Percentiles rank a stretch among this genome's conserved stretches.
phyloP scores from a whole-genome alignment of 2,888 invertebrate genomes.

The Alloscopus bannaensis region DNA sequence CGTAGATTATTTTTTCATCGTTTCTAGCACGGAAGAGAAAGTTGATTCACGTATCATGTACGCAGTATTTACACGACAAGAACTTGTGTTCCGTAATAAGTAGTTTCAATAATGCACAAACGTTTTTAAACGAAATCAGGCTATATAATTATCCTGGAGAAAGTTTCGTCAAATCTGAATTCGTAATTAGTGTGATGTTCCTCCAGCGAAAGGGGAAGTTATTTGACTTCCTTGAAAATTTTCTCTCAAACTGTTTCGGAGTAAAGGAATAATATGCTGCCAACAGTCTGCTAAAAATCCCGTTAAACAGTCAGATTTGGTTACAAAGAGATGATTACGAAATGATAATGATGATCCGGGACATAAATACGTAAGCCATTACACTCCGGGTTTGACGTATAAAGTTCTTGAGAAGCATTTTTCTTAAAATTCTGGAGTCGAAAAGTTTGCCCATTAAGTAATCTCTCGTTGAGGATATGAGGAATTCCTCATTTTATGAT shows the following conservation, averaged over 20 bases:
- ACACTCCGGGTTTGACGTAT: neutral
- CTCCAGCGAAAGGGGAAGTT: constrained; percentile 27
- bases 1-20: constrained; percentile 15
- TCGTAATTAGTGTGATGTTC: constrained; percentile 52
- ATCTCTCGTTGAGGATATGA: constrained; percentile 3
- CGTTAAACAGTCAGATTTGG: constrained; percentile 1
- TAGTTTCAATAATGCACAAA: no score
- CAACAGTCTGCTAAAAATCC: neutral
- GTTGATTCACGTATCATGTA: neutral
- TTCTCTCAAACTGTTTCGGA: constrained; percentile 16
- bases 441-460: constrained; percentile 38
- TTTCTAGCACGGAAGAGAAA: neutral
- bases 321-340: constrained; percentile 18
- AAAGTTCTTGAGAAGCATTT: neutral
- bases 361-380: constrained; percentile 13
- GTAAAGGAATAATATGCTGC: neutral
- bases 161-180: constrained; percentile 22
- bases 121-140: no score
- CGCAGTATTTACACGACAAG: no score
- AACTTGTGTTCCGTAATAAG: no score
- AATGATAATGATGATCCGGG: constrained; percentile 23
- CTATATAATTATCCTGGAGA: no score
- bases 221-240: no score
- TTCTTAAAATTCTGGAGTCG: neutral
- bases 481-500: no score